Percentiles rank a stretch among this genome's conserved stretches.
phyloP scores from a whole-genome alignment of 2,888 invertebrate genomes.

The Epinotia bilunana region DNA sequence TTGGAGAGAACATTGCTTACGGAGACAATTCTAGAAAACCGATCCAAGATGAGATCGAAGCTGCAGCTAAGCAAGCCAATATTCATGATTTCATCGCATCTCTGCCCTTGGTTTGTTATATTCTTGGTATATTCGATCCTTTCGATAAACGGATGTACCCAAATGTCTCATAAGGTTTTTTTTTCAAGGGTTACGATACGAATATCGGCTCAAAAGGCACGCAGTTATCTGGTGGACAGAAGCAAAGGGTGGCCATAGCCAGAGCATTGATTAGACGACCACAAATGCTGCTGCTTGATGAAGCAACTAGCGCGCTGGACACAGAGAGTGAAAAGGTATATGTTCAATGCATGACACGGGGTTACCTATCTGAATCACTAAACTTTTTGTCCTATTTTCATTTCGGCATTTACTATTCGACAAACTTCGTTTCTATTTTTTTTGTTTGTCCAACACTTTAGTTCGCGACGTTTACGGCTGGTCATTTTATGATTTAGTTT shows the following conservation, averaged over 20 bases:
- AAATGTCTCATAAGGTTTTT: background rate
- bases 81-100: slow-evolving; percentile 93
- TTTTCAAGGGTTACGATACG: slow-evolving; percentile 89
- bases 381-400: no score
- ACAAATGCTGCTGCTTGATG: slow-evolving; percentile 90
- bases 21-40: slow-evolving; percentile 90
- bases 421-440: no score
- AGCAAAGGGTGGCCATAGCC: slow-evolving; percentile 94
- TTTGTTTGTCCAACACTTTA: no score
- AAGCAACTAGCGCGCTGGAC: slow-evolving; percentile 94
- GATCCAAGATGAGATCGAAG: slow-evolving; percentile 88
- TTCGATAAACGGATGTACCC: background rate
- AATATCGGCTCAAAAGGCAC: slow-evolving; percentile 91
- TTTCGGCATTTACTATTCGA: no score
- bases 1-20: slow-evolving; percentile 96
- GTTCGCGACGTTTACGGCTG: no score
- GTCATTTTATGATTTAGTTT: no score
- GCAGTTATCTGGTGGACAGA: slow-evolving; percentile 92
- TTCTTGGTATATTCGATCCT: background rate
- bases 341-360: background rate
- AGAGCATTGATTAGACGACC: slow-evolving; percentile 92
- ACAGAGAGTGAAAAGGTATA: slow-evolving; percentile 92
- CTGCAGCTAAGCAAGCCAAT: slow-evolving; percentile 92
- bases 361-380: no score
- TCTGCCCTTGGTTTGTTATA: slow-evolving; percentile 88